Evolutionary conservation across 2,113 vertebrate species (phyloP).

Genomic region (Zosterops pallidus): DNA sequence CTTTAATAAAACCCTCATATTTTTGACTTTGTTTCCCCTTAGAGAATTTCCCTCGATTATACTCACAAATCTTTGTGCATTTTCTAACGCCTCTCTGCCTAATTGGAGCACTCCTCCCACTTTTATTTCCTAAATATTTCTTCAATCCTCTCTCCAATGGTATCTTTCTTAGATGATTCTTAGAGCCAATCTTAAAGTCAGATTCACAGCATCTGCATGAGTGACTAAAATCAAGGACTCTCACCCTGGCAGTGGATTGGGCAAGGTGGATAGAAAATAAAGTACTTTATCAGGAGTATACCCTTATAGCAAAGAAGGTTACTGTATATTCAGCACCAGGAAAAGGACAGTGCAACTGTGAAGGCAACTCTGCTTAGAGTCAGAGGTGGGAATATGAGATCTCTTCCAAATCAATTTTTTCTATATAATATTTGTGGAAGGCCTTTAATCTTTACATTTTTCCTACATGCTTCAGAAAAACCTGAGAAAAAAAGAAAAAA

Average conservation of each 20-base stretch:
- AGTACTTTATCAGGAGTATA: background rate
- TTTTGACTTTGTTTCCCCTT: background rate
- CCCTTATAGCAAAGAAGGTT: background rate
- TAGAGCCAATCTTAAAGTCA: background rate
- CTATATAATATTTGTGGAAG: background rate
- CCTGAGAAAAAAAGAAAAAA: background rate
- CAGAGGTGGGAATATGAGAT: background rate
- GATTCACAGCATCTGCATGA: fast-evolving
- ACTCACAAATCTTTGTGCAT: background rate
- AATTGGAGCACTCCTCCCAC: background rate
- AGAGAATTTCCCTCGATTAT: background rate
- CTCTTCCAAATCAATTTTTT: background rate
- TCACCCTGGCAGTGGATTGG: background rate
- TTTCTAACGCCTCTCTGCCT: background rate
- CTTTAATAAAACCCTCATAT: background rate
- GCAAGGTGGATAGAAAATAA: background rate
- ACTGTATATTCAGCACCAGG: background rate
- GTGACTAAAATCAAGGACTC: background rate
- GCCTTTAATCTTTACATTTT: background rate
- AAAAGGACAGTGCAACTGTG: background rate
- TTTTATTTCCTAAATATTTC: background rate
- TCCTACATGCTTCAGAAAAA: background rate
- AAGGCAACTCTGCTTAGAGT: background rate
- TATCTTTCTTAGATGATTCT: background rate
- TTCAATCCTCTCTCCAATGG: background rate